Base-by-base conservation (phyloP, 2,888 invertebrate species). In the Hedya salicella region DNA sequence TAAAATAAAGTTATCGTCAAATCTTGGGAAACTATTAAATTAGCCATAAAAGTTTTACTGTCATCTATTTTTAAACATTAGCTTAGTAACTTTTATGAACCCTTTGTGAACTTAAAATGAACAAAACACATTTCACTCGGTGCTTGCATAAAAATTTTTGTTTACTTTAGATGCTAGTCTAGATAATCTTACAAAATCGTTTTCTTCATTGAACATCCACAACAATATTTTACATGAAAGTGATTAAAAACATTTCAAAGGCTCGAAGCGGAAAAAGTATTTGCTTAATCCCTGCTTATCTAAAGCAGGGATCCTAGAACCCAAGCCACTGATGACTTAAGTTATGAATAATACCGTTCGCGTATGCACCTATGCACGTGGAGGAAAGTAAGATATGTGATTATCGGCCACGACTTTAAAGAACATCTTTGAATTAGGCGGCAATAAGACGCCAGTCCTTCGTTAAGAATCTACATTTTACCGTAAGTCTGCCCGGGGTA, bases 381-480 rank as follows among this genome's bases (percentile, higher is more conserved):
- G n/a, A n/a, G n/a, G n/a, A n/a, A n/a, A n/a, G n/a, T n/a, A 25
- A 4, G 25, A 25, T 25, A 25, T 25, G 25, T 25, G 6, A 25
- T 25, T n/a, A n/a, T n/a, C n/a, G n/a, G 9, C 36, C 36, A 9
- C 36, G 9, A 36, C 36, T 9, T 36, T 36, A 9, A 36, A 36
- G 36, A 9, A 36, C 36, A 36, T 9, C 36, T 9, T 36, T 36
- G 36, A 36, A 36, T 36, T 36, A 36, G 36, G 9, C 9, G 11
- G 36, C 36, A 70, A 73, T 72, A 70, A 68, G 75, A 78, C 73
- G 71, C 73, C 73, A 69, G 61, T 50, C 71, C 75, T 82, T 84
- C 80, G 86, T 89, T 86, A 86, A 79, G 79, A 85, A 87, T 82
- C 88, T 89, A 88, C 91, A 91, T 89, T 87, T 81, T 82, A 85